phyloP scores from a whole-genome alignment of 2,888 invertebrate species.

The Perizoma flavofasciatum region DNA sequence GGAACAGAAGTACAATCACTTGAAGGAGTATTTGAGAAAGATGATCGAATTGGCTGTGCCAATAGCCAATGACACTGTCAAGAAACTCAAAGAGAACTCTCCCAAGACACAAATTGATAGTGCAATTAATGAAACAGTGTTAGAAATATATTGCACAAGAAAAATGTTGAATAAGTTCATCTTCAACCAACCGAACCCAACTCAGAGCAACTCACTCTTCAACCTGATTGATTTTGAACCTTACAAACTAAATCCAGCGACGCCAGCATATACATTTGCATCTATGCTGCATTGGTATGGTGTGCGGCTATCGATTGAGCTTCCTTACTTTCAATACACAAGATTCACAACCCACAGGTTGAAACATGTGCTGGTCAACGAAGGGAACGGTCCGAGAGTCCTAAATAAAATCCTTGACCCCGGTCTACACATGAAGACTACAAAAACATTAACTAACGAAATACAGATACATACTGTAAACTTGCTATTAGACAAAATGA shows the following conservation, averaged over 20 bases:
- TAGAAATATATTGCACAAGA: slow-evolving; percentile 53
- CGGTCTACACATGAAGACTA: slow-evolving; percentile 20
- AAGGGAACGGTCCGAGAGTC: slow-evolving; percentile 16
- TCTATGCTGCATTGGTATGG: slow-evolving; percentile 55
- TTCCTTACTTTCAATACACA: slow-evolving; percentile 38
- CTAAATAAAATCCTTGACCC: slow-evolving; percentile 13
- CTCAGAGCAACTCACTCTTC: slow-evolving; percentile 30
- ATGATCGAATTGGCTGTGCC: slow-evolving; percentile 51
- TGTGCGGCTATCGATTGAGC: slow-evolving; percentile 42
- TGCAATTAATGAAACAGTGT: slow-evolving; percentile 35
- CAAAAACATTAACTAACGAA: neutral
- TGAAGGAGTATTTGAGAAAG: slow-evolving; percentile 56
- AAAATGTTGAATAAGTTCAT: slow-evolving; percentile 38
- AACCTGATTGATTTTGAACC: slow-evolving; percentile 54
- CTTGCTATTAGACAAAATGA: neutral
- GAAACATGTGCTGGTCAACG: slow-evolving; percentile 51
- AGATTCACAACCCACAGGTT: slow-evolving; percentile 43
- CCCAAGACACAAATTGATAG: neutral
- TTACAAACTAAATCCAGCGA: slow-evolving; percentile 10
- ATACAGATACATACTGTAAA: neutral
- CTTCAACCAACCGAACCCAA: slow-evolving; percentile 14
- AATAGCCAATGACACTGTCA: slow-evolving; percentile 42
- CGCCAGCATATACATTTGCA: slow-evolving; percentile 28
- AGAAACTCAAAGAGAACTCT: slow-evolving; percentile 33
- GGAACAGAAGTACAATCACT: slow-evolving; percentile 51